These are phyloP conservation scores for Cephalotes varians DNA, from an alignment of 2,888 invertebrate genomes.

Conservation along the genomic window DNA sequence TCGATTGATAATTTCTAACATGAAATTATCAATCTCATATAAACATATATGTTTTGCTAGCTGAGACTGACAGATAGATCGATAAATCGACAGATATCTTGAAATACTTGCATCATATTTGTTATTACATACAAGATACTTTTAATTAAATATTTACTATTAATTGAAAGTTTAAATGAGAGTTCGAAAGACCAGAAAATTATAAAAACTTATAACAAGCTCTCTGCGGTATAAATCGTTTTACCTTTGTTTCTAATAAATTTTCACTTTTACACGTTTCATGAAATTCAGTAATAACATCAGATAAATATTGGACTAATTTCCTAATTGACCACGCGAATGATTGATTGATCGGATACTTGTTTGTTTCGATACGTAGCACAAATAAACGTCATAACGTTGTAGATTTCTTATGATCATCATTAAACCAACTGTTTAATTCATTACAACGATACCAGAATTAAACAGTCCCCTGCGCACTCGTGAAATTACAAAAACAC, in stretches of 20 bases:
- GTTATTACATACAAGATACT: neutral
- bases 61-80: neutral
- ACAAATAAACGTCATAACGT: neutral
- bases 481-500: constrained; percentile 42
- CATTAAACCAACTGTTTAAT: neutral
- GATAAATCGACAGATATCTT: neutral
- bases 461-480: constrained; percentile 12
- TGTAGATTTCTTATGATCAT: neutral
- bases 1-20: neutral
- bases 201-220: neutral
- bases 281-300: neutral
- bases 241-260: neutral
- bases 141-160: neutral
- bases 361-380: neutral
- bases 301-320: constrained; percentile 2
- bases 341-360: neutral
- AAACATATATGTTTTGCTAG: neutral
- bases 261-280: neutral
- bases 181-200: neutral
- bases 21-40: no score
- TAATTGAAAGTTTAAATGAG: neutral
- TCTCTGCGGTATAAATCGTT: neutral
- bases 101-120: neutral
- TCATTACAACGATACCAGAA: neutral
- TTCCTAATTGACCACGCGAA: neutral